A percentile compares a stretch with the other conserved stretches of the same genome.
Evolutionary conservation across 2,797 vertebrate species (phyloP).

Genomic region (Sebastes minor): DNA sequence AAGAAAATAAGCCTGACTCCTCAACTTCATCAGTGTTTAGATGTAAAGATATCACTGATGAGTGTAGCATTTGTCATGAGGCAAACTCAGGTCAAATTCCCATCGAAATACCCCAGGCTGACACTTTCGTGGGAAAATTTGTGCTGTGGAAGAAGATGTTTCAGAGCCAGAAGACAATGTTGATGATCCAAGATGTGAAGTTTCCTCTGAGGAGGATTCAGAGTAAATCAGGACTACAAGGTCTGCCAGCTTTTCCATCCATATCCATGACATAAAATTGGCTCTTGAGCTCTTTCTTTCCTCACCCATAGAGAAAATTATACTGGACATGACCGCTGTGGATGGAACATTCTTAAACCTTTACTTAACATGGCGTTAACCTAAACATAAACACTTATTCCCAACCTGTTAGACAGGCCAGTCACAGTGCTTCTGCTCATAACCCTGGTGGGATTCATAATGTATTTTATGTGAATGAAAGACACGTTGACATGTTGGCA

Average conservation of each 20-base stretch:
- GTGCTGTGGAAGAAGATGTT: not conserved
- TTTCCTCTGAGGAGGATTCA: not conserved
- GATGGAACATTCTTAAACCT: not conserved
- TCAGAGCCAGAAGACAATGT: conserved; percentile 3
- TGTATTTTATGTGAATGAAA: not conserved
- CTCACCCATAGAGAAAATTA: not conserved
- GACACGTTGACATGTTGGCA: not conserved
- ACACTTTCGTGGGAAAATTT: not conserved
- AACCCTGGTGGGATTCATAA: not conserved
- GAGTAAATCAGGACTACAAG: not conserved
- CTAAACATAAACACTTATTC: not conserved
- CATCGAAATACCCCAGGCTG: not conserved
- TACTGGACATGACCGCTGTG: not conserved
- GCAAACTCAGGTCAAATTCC: not conserved
- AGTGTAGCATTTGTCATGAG: not conserved
- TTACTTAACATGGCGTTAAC: not conserved
- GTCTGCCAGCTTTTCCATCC: not conserved
- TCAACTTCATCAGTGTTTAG: not conserved
- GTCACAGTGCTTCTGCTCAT: not conserved
- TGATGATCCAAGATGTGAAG: not conserved
- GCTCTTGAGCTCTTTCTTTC: not conserved
- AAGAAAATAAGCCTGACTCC: not conserved
- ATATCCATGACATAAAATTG: not conserved
- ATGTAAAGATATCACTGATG: not conserved
- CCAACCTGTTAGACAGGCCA: not conserved